Evolutionary conservation across 1,140 invertebrate genomes (phyloP).

Genomic region (Atta cephalotes): DNA sequence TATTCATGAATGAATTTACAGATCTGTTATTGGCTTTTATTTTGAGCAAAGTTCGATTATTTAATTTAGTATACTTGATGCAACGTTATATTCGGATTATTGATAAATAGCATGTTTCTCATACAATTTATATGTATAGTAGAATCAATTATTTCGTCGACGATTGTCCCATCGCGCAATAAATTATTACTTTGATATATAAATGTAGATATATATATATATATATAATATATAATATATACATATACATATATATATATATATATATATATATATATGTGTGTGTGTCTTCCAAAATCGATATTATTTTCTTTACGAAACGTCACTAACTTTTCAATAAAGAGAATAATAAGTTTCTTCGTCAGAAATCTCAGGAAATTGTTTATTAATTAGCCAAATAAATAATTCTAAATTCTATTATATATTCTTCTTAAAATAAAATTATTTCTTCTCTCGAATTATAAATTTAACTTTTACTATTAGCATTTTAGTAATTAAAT

Average conservation of each 20-base stretch:
- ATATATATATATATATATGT: too few relatives aligned
- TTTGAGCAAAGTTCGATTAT: constrained; percentile 15
- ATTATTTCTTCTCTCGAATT: neutral
- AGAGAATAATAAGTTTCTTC: neutral
- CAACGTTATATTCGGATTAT: neutral
- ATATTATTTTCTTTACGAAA: constrained; percentile 9
- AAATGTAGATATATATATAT: too few relatives aligned
- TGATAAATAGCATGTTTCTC: constrained; percentile 17
- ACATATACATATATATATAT: too few relatives aligned
- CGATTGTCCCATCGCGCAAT: neutral
- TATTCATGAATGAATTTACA: constrained; percentile 26
- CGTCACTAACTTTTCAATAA: neutral
- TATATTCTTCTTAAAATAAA: neutral
- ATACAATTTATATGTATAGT: neutral
- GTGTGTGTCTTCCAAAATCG: neutral
- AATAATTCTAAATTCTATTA: neutral
- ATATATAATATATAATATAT: neutral
- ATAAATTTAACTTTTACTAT: constrained; percentile 5
- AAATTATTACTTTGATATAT: constrained; percentile 3
- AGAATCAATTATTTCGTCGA: constrained; percentile 6
- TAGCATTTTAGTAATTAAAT: neutral
- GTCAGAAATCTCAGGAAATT: neutral
- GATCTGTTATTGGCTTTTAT: constrained; percentile 34
- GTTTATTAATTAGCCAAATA: constrained; percentile 13
- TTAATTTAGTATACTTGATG: constrained; percentile 11